Percentiles rank a stretch among this genome's conserved stretches.
Conservation (phyloP, 2,888 invertebrate species). For the Exephanes ischioxanthus region DNA sequence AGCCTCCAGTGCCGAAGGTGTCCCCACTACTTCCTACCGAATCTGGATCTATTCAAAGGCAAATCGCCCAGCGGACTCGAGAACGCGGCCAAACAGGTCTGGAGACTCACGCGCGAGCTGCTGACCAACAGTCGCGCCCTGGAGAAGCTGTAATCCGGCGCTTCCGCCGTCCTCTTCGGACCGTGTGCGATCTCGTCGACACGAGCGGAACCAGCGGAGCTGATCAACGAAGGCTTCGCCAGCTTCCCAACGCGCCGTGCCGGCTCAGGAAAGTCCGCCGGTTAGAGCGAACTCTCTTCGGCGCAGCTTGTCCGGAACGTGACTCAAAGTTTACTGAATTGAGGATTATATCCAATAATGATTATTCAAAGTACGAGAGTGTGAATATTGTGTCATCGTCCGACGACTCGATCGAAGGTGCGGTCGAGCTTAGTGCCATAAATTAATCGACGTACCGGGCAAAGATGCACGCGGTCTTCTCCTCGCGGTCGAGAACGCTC, state of each 20-base stretch:
- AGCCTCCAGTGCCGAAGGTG: constrained; percentile 97
- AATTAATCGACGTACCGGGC: constrained; percentile 66
- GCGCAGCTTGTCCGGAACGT: constrained; percentile 10
- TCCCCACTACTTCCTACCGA: constrained; percentile 97
- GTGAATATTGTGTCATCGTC: constrained; percentile 68
- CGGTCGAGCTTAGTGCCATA: constrained; percentile 69
- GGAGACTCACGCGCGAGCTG: constrained; percentile 96
- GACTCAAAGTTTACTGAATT: constrained; percentile 25
- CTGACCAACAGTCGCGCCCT: constrained; percentile 96
- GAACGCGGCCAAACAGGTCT: constrained; percentile 96
- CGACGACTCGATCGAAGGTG: constrained; percentile 57
- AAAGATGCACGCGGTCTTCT: constrained; percentile 63
- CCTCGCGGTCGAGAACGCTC: constrained; percentile 52
- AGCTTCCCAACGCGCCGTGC: neutral
- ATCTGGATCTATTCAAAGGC: constrained; percentile 96
- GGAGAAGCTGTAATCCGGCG: constrained; percentile 91
- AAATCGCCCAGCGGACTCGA: constrained; percentile 95
- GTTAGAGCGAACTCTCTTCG: constrained; percentile 12
- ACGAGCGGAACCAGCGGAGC: constrained; percentile 5
- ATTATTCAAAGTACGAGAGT: constrained; percentile 51
- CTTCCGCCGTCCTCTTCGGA: neutral
- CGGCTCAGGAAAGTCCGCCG: neutral
- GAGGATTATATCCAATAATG: constrained; percentile 60
- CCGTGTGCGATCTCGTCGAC: neutral
- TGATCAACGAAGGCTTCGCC: neutral